Evolutionary conservation across 30 jellyfish, hydroid and myxozoan genomes (phyloP), one percentile per base, ranked within the genome.

Genomic region (Cassiopea andromeda): DNA sequence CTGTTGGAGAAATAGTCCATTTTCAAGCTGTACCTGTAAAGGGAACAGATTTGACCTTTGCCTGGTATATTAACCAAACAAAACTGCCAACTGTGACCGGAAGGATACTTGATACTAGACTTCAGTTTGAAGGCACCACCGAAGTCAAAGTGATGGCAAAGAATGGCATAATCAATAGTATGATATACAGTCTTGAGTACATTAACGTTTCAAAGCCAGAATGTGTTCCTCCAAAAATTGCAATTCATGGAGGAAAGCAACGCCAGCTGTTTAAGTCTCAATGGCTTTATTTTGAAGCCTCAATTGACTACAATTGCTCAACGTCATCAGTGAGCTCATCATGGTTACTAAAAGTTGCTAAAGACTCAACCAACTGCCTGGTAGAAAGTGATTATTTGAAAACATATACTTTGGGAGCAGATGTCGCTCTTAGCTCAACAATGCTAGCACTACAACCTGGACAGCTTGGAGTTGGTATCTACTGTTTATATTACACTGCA

Each of bases 281-380:
- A 44, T 94, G 99, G 99, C 86, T 90, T 64, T 91, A 94, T 77
- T 47, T 93, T 49, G 99, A 94, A 73, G 91, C 94, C 38, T 61
- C 87, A 17, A 60, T 91, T 38, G 58, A 61, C 7, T 70, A 89
- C 47, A 85, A 91, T 48, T 96, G 99, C 84, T 69, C 93, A 6
- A 73, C 81, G 61, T 78, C 83, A 18, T 50, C 93, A 9, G 88
- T 85, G 66, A 76, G 14, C 7, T 84, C 94, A 18, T 38, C 79
- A 14, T 96, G 99, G 99, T 46, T 72, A 73, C 15, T 96, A 1
- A 67, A 64, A 47, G 44, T 58, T 69, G 94, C 96, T 60, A 75
- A 85, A 3, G 85, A 19, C 3, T 18, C 44, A 7, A 87, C 97
- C 2, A 66, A 78, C 67, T 93, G 98, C 84, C 48, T 75, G 68